Conservation (phyloP, 2,113 vertebrate species). For the Gadus chalcogrammus region DNA sequence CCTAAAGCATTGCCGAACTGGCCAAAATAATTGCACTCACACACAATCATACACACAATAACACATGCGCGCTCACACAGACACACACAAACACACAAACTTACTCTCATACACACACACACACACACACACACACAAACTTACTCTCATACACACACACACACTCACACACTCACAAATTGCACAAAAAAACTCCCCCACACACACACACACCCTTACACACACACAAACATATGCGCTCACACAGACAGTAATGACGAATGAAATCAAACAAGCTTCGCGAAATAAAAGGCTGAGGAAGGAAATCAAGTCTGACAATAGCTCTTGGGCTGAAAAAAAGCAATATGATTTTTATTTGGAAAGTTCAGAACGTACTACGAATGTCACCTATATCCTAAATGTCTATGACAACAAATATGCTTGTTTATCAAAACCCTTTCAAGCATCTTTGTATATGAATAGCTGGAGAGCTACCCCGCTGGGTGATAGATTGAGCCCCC, state of each 20-base stretch:
- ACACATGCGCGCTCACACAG: constrained; percentile 52
- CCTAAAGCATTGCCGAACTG: constrained; percentile 72
- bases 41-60: not conserved
- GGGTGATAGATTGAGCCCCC: constrained; percentile 74
- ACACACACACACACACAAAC: constrained; percentile 74
- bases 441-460: constrained; percentile 73
- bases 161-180: not conserved
- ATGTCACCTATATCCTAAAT: constrained; percentile 73
- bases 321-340: constrained; percentile 44
- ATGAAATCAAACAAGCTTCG: constrained; percentile 75
- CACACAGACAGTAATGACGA: constrained; percentile 56
- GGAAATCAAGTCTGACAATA: constrained; percentile 58
- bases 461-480: constrained; percentile 78
- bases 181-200: constrained; percentile 64
- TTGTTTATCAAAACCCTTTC: constrained; percentile 81
- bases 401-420: constrained; percentile 67
- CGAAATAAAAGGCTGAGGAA: constrained; percentile 64
- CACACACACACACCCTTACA: constrained; percentile 74
- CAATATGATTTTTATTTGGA: constrained; percentile 67
- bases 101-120: constrained; percentile 44
- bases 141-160: constrained; percentile 61
- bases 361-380: constrained; percentile 79
- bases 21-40: constrained; percentile 34
- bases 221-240: constrained; percentile 64
- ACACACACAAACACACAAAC: constrained; percentile 69